phyloP scores from a whole-genome alignment of 2,113 vertebrate genomes.

The Bagarius yarrelli region DNA sequence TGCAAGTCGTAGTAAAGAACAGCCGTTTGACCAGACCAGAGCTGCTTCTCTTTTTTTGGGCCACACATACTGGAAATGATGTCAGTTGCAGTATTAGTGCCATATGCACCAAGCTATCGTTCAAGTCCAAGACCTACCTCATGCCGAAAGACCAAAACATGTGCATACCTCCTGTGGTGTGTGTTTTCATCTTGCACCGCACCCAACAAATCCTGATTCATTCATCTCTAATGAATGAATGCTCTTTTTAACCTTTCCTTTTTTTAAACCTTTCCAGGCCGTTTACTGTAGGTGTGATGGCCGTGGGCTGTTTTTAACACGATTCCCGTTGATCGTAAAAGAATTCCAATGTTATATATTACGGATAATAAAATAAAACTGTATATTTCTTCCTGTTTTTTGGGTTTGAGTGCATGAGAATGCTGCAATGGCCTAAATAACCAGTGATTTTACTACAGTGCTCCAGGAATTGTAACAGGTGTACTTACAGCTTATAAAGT shows the following conservation, averaged over 20 bases:
- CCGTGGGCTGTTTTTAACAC: neutral
- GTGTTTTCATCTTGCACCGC: slow-evolving; percentile 44
- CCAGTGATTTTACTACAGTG: slow-evolving; percentile 1
- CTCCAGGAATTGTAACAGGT: no score
- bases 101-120: slow-evolving; percentile 68
- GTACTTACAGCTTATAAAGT: no score
- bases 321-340: neutral
- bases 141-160: slow-evolving; percentile 66
- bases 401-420: neutral
- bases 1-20: slow-evolving; percentile 17
- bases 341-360: neutral
- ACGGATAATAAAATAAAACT: neutral
- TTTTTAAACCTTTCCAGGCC: neutral
- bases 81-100: slow-evolving; percentile 70
- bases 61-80: slow-evolving; percentile 67
- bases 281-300: neutral
- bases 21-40: slow-evolving; percentile 53
- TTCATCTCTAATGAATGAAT: slow-evolving; percentile 40
- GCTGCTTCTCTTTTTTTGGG: slow-evolving; percentile 51
- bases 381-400: neutral
- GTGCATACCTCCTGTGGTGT: slow-evolving; percentile 73
- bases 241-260: slow-evolving; percentile 3
- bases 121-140: slow-evolving; percentile 65
- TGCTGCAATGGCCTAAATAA: neutral
- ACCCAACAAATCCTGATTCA: slow-evolving; percentile 33